Conservation (phyloP, 2,113 vertebrate genomes). For the Pica pica region DNA sequence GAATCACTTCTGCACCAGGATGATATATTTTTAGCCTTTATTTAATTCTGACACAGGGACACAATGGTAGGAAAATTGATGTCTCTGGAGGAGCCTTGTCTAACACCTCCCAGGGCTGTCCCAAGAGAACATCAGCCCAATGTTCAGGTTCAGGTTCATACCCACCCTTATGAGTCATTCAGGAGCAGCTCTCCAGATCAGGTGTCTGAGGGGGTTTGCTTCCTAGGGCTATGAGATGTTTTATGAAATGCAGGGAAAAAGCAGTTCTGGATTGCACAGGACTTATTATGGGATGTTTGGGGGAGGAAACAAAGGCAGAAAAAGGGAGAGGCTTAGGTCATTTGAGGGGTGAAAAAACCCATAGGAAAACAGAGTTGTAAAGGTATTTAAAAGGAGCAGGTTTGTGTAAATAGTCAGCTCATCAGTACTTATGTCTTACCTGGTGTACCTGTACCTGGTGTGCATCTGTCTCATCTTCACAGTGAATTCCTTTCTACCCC, state of each 20-base stretch:
- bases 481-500: not conserved
- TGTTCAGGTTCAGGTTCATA: not conserved
- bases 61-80: not conserved
- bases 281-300: not conserved
- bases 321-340: not conserved
- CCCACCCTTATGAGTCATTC: not conserved
- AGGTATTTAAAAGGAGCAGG: not conserved
- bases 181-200: not conserved
- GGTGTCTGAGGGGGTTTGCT: not conserved
- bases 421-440: not conserved
- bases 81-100: not conserved
- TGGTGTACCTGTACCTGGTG: too few relatives aligned
- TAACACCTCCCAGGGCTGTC: accelerated
- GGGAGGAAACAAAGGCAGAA: not conserved
- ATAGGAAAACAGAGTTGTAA: not conserved
- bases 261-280: not conserved
- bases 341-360: not conserved
- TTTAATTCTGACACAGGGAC: not conserved
- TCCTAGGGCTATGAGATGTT: not conserved
- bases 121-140: not conserved
- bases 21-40: not conserved
- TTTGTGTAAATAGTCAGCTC: not conserved
- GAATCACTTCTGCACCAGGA: not conserved
- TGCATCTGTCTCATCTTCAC: not conserved
- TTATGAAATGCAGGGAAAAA: not conserved